These are phyloP conservation scores for Lepeophtheirus nordmannii DNA, from an alignment of 2,888 invertebrate genomes.

Conservation along the genomic window DNA sequence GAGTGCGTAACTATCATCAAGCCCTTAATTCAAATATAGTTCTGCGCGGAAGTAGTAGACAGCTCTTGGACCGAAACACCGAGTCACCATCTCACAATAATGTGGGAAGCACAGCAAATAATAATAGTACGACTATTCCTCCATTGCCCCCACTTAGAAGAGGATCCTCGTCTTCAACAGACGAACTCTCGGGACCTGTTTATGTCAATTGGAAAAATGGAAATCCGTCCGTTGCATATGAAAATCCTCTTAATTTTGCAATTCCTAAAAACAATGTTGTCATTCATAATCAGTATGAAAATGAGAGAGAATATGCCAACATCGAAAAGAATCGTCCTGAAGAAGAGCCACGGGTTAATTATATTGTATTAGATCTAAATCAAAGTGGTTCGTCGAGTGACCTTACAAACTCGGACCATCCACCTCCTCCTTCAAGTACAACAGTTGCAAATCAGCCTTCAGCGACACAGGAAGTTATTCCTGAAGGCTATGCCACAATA, in stretches of 20 bases:
- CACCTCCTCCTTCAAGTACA: conserved; percentile 27
- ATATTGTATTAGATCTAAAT: conserved; percentile 62
- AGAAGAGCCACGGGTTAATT: conserved; percentile 47
- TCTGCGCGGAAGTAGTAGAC: neutral
- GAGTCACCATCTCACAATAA: neutral
- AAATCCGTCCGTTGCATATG: neutral
- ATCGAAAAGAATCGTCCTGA: conserved; percentile 27
- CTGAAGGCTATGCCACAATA: conserved; percentile 63
- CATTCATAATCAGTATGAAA: neutral
- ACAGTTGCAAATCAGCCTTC: conserved; percentile 25
- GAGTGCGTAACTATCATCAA: conserved; percentile 4
- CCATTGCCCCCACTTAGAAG: neutral
- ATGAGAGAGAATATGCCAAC: conserved; percentile 6
- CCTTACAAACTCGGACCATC: conserved; percentile 28
- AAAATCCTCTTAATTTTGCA: neutral
- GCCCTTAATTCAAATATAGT: neutral
- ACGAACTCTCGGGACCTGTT: conserved; percentile 12
- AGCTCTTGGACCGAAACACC: neutral
- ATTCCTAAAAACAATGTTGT: neutral
- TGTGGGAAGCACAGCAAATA: neutral
- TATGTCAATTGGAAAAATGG: conserved; percentile 3
- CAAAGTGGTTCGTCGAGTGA: conserved; percentile 30
- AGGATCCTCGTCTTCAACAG: neutral
- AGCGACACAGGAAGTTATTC: conserved; percentile 23
- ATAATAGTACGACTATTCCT: neutral